Conservation (phyloP, 1,140 invertebrate species). For the Ericerus pela region DNA sequence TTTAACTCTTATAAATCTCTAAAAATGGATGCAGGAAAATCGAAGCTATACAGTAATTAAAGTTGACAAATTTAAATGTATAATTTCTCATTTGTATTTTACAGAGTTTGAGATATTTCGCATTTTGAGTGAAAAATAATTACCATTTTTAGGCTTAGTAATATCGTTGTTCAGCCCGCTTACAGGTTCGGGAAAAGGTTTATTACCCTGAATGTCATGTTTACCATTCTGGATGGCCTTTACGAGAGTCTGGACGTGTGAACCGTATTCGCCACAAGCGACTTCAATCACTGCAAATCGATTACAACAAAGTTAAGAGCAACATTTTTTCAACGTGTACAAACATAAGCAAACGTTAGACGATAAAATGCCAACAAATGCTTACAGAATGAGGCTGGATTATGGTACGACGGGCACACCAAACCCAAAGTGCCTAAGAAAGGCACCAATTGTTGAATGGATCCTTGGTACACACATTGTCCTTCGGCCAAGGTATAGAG, state of each 20-base stretch:
- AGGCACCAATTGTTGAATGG: constrained; percentile 55
- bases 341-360: not conserved
- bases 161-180: constrained; percentile 37
- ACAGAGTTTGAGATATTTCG: too few relatives aligned
- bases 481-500: constrained; percentile 80
- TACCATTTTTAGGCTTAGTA: constrained; percentile 27
- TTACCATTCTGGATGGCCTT: constrained; percentile 69
- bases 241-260: constrained; percentile 68
- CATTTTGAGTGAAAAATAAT: constrained; percentile 20
- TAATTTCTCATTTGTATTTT: too few relatives aligned
- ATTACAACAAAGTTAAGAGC: not conserved
- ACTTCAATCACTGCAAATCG: constrained; percentile 65
- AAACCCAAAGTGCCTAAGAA: constrained; percentile 62
- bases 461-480: constrained; percentile 76
- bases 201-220: constrained; percentile 49
- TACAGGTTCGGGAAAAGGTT: constrained; percentile 39
- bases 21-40: too few relatives aligned
- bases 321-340: not conserved
- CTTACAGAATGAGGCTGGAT: constrained; percentile 86
- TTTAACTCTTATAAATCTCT: too few relatives aligned
- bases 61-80: too few relatives aligned
- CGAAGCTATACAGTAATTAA: too few relatives aligned
- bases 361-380: constrained; percentile 5
- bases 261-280: constrained; percentile 86
- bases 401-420: constrained; percentile 82